A percentile compares a stretch with the other conserved stretches of the same genome.
Evolutionary conservation across 2,113 vertebrate genomes (phyloP).

Genomic region (Delphinus delphis): DNA sequence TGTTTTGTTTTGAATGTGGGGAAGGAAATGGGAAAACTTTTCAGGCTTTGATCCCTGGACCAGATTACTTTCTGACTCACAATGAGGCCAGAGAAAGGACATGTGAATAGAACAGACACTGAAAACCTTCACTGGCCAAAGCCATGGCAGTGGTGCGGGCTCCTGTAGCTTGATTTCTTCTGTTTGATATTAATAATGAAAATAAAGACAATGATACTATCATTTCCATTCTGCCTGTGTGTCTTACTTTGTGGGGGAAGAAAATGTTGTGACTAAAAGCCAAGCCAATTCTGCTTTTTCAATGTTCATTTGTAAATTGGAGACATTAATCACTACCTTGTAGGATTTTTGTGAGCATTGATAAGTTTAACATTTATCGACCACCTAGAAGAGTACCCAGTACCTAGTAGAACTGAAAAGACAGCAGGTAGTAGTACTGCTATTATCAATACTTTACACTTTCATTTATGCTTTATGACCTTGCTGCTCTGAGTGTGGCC

Average conservation of each 20-base stretch:
- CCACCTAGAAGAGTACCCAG: neutral
- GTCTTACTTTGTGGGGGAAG: neutral
- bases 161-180: neutral
- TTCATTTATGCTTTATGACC: neutral
- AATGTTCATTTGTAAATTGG: neutral
- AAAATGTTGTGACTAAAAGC: neutral
- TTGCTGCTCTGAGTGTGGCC: neutral
- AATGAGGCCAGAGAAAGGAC: conserved; percentile 55
- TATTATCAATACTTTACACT: neutral
- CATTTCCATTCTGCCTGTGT: neutral
- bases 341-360: neutral
- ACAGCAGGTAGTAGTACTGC: neutral
- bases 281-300: neutral
- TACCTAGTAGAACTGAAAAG: neutral
- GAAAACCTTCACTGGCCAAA: neutral
- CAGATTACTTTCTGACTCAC: conserved; percentile 48
- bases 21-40: conserved; percentile 57
- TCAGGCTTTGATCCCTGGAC: conserved; percentile 66
- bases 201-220: neutral
- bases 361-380: neutral
- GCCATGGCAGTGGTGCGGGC: neutral
- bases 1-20: conserved; percentile 61
- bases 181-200: neutral
- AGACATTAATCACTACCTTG: neutral
- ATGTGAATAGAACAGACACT: conserved; percentile 12